These are phyloP conservation scores for Conopomorpha cramerella DNA, from an alignment of 1,140 invertebrate species.

Conservation along the genomic window DNA sequence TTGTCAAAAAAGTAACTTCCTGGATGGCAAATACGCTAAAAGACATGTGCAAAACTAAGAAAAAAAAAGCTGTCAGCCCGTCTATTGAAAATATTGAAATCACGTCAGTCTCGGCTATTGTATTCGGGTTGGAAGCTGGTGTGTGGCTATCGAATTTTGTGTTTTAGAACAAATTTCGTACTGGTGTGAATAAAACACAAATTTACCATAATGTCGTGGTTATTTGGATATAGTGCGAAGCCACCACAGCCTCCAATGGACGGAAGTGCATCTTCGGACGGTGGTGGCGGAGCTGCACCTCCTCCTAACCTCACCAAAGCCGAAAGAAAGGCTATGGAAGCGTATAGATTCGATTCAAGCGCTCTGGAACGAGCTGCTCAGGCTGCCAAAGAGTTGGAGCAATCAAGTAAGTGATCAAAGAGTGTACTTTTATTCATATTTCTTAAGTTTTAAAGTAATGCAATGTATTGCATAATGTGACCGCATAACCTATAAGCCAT, in stretches of 20 bases:
- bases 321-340: conserved; percentile 75
- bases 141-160: too few species aligned
- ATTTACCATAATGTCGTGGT: conserved; percentile 37
- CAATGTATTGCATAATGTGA: conserved; percentile 54
- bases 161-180: too few species aligned
- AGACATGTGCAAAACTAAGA: too few species aligned
- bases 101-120: too few species aligned
- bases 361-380: conserved; percentile 95
- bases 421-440: conserved; percentile 27
- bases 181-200: conserved; percentile 19
- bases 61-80: too few species aligned
- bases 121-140: too few species aligned
- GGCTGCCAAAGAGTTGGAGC: conserved; percentile 95
- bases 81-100: too few species aligned
- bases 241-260: conserved; percentile 31
- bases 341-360: conserved; percentile 95
- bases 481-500: conserved; percentile 33
- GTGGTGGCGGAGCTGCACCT: conserved; percentile 27
- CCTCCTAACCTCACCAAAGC: conserved; percentile 62
- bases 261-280: conserved; percentile 24
- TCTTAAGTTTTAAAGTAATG: too few species aligned
- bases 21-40: too few species aligned
- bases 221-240: conserved; percentile 39
- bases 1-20: too few species aligned
- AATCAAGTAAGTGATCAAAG: conserved; percentile 72